Evolutionary conservation across 92 coral and sea anemone species (phyloP).

Genomic region (Micromussa lordhowensis): DNA sequence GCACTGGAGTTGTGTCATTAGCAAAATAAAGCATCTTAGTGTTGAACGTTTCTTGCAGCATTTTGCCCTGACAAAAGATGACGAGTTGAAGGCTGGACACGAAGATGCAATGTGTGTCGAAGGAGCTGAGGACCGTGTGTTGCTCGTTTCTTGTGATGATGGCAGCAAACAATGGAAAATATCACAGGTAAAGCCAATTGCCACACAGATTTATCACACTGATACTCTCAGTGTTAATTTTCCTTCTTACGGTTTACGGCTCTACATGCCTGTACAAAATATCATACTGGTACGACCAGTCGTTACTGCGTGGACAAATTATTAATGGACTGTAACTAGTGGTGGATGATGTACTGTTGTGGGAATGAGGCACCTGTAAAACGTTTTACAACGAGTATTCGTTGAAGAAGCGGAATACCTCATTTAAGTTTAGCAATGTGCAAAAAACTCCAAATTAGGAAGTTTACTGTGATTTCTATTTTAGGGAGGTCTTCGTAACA

Average conservation of each 20-base stretch:
- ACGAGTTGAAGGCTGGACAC: slow-evolving; percentile 55
- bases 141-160: slow-evolving; percentile 64
- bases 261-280: background rate
- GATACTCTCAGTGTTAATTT: background rate
- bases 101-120: slow-evolving; percentile 54
- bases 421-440: background rate
- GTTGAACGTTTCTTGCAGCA: slow-evolving; percentile 45
- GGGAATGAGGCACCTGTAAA: background rate
- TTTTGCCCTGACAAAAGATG: slow-evolving; percentile 65
- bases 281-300: background rate
- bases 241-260: background rate
- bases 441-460: background rate
- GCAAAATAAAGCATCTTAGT: background rate
- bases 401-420: background rate
- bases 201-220: too few relatives aligned
- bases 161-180: slow-evolving; percentile 38
- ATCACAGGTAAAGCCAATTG: background rate
- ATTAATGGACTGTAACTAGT: too few relatives aligned
- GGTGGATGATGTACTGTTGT: background rate
- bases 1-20: too few relatives aligned
- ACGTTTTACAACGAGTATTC: background rate
- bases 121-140: slow-evolving; percentile 45
- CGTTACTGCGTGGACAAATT: too few relatives aligned
- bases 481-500: slow-evolving; percentile 72
- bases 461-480: background rate